Evolutionary conservation across 1,140 invertebrate genomes (phyloP), one percentile per base, ranked within the genome.

Genomic region (Drosophila santomea): DNA sequence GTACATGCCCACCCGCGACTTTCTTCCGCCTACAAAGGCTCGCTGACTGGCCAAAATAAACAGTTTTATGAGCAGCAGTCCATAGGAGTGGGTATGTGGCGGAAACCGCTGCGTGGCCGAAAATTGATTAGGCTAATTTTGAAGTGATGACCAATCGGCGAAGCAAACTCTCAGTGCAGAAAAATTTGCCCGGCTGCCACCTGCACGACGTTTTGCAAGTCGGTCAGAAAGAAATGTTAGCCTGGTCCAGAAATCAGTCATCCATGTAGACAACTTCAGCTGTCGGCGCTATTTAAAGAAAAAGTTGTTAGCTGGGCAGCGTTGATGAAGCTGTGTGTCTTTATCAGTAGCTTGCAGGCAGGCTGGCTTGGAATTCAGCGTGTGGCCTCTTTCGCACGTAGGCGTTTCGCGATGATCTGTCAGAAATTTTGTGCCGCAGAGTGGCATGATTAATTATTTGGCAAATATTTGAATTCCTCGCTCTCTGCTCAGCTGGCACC

Each of bases 361-460:
- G 17, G 23, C 5, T 23, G 38, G 6, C 28, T 51, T 39, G 45
- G 17, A 25, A n/a, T 28, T 14, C 1, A 2, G 1, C 7, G 28
- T 2, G 32, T n/a, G 17, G 17, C 51, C 11, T 36, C 14, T n/a
- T 35, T 15, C 17, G n/a, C 20, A 39, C 47, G 58, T 43, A 10
- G 41, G 32, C 79, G 48, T 41, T 59, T 51, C 39, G 3, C 28
- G 55, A 36, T 45, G 64, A 39, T 71, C 51, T 58, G 72, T 52
- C 72, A 58, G 57, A 58, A 60, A 59, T 74, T 75, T 75, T 23
- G 60, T n/a, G 47, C 63, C 55, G 51, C 60, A 79, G 68, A 74
- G 60, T 86, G 83, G 78, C 78, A 85, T 86, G 83, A 86, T 86
- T 88, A 86, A 88, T 86, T 86, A 88, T 83, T 88, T 73, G 66